Evolutionary conservation across 2,888 invertebrate species (phyloP), one percentile per base, ranked within the genome.

Genomic region (Cephus nigrinus): DNA sequence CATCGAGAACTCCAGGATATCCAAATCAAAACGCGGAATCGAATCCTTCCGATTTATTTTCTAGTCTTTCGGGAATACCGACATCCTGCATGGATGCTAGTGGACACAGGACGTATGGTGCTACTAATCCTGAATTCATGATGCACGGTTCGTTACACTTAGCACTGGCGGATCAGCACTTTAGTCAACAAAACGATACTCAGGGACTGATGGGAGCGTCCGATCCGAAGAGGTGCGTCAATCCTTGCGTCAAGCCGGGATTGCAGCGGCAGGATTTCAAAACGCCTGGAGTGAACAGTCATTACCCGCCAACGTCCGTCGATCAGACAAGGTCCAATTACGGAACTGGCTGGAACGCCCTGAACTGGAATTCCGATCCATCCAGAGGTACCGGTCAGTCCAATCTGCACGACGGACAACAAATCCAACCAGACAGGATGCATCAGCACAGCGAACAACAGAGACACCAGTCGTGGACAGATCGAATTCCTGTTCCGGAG

Each of bases 261-360:
- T 68, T 75, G 35, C 84, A 84, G 30, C 83, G 84, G 74, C 84
- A 81, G 75, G 88, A 88, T 74, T 78, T 81, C 5, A 88, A 84
- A 74, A 35, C 81, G 35, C 78, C 82, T 23, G 75, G 78, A 68
- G 55, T 23, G 3, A 78, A 80, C 11, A 83, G 82, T 77, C 85
- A 87, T 33, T 84, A 83, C 75, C 76, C 85, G 5, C 82, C 85
- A 5, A 79, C 78, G 9, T 77, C 84, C 12, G 78, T 82, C 0
- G 87, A 88, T 75, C 88, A 88, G 75, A 79, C 74, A 3, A 30
- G 73, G 3, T 55, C 80, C 3, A 82, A 80, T 78, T 82, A 78
- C 73, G 77, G 75, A n/a, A 83, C 81, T 71, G 84, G 85, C 75
- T 89, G 89, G 88, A 89, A 82, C 75, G 76, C 82, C 55, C 34